These are phyloP conservation scores for Agrotis segetum DNA, from an alignment of 2,888 invertebrate genomes.

Conservation along the genomic window DNA sequence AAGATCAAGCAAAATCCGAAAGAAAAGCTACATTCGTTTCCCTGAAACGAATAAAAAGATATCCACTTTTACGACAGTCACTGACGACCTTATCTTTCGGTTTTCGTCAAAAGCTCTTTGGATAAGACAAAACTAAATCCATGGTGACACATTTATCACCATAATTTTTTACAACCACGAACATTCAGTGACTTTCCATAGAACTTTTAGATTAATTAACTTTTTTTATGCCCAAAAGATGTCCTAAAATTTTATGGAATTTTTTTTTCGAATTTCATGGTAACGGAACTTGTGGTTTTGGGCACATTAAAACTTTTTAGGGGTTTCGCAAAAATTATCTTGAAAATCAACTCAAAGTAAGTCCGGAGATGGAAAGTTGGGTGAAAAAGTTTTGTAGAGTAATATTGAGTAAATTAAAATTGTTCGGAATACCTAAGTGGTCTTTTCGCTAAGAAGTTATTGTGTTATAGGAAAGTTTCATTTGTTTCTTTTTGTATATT, in stretches of 20 bases:
- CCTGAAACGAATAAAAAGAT: slow-evolving; percentile 44
- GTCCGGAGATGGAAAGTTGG: slow-evolving; percentile 69
- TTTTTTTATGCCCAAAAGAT: slow-evolving; percentile 54
- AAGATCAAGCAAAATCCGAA: slow-evolving; percentile 20
- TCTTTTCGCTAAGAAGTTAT: slow-evolving; percentile 53
- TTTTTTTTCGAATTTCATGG: slow-evolving; percentile 67
- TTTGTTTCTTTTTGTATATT: slow-evolving; percentile 35
- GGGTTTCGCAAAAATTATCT: slow-evolving; percentile 76
- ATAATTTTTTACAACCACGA: slow-evolving; percentile 47
- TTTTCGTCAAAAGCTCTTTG: slow-evolving; percentile 34
- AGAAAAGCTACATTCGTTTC: slow-evolving; percentile 15
- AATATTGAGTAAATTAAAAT: slow-evolving; percentile 78
- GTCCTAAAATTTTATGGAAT: slow-evolving; percentile 55
- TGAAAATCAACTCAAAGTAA: slow-evolving; percentile 75
- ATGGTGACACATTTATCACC: slow-evolving; percentile 46
- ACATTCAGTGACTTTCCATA: slow-evolving; percentile 54
- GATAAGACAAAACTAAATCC: slow-evolving; percentile 40
- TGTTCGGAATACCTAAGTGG: slow-evolving; percentile 60
- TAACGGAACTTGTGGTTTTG: slow-evolving; percentile 70
- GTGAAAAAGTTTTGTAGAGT: slow-evolving; percentile 60
- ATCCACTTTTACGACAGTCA: slow-evolving; percentile 41
- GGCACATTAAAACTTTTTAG: slow-evolving; percentile 81
- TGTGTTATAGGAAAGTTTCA: slow-evolving; percentile 35
- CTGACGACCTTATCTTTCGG: slow-evolving; percentile 39
- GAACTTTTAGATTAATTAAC: slow-evolving; percentile 65